Evolutionary conservation across 2,113 vertebrate genomes (phyloP).

Genomic region (Salminus brasiliensis): DNA sequence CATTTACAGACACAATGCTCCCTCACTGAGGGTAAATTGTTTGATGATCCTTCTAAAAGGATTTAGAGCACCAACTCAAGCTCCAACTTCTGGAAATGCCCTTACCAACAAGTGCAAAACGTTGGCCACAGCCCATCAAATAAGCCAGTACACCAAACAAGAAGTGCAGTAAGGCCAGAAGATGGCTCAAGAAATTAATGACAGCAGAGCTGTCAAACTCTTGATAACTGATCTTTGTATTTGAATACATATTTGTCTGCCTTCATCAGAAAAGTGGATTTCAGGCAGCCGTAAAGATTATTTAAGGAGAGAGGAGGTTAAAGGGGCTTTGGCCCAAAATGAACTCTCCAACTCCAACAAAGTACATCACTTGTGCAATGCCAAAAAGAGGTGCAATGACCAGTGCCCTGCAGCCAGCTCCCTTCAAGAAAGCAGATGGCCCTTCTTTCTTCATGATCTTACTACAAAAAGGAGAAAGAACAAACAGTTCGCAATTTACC

Average conservation of each 20-base stretch:
- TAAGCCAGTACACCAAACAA: slow-evolving; percentile 53
- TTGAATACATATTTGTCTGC: neutral
- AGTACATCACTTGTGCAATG: slow-evolving; percentile 84
- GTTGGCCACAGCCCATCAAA: slow-evolving; percentile 40
- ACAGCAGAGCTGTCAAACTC: neutral
- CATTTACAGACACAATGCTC: slow-evolving; percentile 41
- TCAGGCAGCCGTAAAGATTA: neutral
- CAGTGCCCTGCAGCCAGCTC: slow-evolving; percentile 78
- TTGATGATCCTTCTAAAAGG: slow-evolving; percentile 40
- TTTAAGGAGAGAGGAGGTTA: slow-evolving; percentile 60
- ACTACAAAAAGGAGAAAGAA: slow-evolving; percentile 57
- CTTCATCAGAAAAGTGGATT: neutral
- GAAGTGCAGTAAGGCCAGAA: slow-evolving; percentile 63
- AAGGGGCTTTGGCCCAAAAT: slow-evolving; percentile 73
- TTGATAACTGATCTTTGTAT: slow-evolving; percentile 13
- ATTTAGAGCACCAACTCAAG: slow-evolving; percentile 45
- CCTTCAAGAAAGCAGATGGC: slow-evolving; percentile 80
- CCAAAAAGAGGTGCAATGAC: slow-evolving; percentile 85
- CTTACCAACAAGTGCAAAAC: slow-evolving; percentile 65
- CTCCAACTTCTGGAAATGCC: slow-evolving; percentile 38
- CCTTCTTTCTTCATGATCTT: slow-evolving; percentile 81
- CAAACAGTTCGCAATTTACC: neutral
- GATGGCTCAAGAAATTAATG: slow-evolving; percentile 30
- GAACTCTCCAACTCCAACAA: slow-evolving; percentile 79
- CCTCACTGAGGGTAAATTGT: slow-evolving; percentile 73